Base-by-base conservation (phyloP, 2,113 vertebrate species). In the Phalacrocorax brasilianus region DNA sequence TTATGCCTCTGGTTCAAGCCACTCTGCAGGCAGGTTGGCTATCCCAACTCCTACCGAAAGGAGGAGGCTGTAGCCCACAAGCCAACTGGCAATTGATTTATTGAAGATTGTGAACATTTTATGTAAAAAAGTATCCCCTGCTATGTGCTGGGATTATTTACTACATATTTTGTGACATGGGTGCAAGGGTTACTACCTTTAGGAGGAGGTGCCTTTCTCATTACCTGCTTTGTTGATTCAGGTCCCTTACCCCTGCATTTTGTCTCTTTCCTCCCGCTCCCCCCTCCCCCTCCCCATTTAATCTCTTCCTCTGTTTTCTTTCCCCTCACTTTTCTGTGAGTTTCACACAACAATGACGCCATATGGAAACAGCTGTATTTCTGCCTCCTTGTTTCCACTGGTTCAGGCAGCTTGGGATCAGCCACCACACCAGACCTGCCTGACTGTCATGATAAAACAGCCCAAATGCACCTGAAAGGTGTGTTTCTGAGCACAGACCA, bases 211-310 rank as follows among this genome's bases (percentile, higher is more conserved):
- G 23, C 6, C 19, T 73, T 89, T 55, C 14, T 67, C 30, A 38
- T 47, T 49, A 35, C 21, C 30, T 33, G 30, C 27, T 50, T 50
- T 68, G 40, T 15, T 62, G 32, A 28, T 73, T 89, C 15, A 49
- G 5, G 9, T 42, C 15, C 13, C 20, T 55, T 42, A 56, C 24
- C 27, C 11, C 26, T 49, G 26, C 47, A 33, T 44, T 59, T 88
- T 84, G 8, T 5, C 40, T 47, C 40, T 44, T 78, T 47, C 8
- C 14, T 62, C 38, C 38, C 38, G 38, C 8, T 13, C 11, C 59
- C 17, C 17, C 11, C 26, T 52, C 33, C 45, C n/a, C 11, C 9
- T 0, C 0, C 12, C 65, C 17, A 7, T 6, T 3, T 35, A 7
- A 7, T 58, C 18, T 58, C 65, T 85, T 72, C 42, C 47, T 50